These are phyloP conservation scores for Sinocyclocheilus anophthalmus DNA, from an alignment of 2,113 vertebrate genomes.

Conservation along the genomic window DNA sequence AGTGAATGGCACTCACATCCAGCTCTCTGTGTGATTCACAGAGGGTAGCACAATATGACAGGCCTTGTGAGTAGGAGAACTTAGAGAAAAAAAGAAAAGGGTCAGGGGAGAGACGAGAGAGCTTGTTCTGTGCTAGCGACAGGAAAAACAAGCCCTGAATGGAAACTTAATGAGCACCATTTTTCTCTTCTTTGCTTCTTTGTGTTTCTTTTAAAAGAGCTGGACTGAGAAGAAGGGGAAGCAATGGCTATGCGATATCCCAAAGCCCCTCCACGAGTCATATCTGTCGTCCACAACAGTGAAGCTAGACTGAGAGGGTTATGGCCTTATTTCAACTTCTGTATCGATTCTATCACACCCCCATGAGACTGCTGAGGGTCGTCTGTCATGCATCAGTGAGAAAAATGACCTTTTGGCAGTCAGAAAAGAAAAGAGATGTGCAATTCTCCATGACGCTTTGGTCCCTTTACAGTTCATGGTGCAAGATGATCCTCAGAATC, in stretches of 20 bases:
- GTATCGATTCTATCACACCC: slow-evolving; percentile 40
- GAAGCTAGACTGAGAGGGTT: slow-evolving; percentile 2
- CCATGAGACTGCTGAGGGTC: slow-evolving; percentile 29
- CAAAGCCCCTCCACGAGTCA: slow-evolving; percentile 13
- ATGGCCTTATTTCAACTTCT: slow-evolving; percentile 37
- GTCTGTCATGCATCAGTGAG: slow-evolving; percentile 4
- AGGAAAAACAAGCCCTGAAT: slow-evolving; percentile 4
- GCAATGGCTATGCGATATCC: neutral
- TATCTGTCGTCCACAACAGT: slow-evolving; percentile 17
- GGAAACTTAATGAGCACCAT: slow-evolving; percentile 13
- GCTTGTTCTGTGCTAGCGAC: neutral
- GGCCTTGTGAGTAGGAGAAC: slow-evolving; percentile 6
- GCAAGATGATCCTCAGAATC: neutral
- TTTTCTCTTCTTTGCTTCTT: slow-evolving; percentile 29
- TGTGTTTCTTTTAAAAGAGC: slow-evolving; percentile 25
- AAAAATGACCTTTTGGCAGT: slow-evolving; percentile 18
- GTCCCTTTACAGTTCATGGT: slow-evolving; percentile 6
- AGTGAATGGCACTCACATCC: slow-evolving; percentile 27
- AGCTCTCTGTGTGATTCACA: slow-evolving; percentile 29
- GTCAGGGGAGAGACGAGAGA: neutral
- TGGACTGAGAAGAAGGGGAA: neutral
- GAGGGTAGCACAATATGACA: slow-evolving; percentile 5
- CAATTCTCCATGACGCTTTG: neutral
- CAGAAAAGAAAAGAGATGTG: neutral
- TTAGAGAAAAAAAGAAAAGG: neutral